Evolutionary conservation across 2,797 vertebrate species (phyloP), one percentile per base, ranked within the genome.

Genomic region (Onychomys arenicola): DNA sequence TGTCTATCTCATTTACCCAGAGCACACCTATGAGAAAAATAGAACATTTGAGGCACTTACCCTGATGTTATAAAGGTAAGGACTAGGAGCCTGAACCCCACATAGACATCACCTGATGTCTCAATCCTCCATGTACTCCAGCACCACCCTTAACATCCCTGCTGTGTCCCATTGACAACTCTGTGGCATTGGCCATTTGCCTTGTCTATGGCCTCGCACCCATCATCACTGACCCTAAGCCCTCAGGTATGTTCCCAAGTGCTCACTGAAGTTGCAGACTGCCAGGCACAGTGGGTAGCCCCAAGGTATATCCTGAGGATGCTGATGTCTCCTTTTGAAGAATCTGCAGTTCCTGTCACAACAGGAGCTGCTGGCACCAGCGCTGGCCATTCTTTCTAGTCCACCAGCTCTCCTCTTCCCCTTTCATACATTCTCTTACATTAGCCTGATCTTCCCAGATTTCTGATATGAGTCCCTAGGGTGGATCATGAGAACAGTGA

Each of bases 281-380:
- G 12, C 77, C 6, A 34, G 27, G 25, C 25, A 1, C 32, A 37
- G 73, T 40, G 19, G 34, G 13, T 10, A 9, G 27, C 27, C 21
- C 27, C 21, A 10, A 25, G 19, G 17, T 55, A 19, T 32, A 12
- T 32, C 27, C 2, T 0, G 16, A 43, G 11, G 4, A 0, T 9
- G 17, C n/a, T 59, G 21, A 65, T 23, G 19, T 83, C 34, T 37
- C 69, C 6, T 17, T 40, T 13, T 11, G 19, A 67, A 46, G 61
- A 85, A 14, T n/a, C n/a, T 52, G 29, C 4, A 73, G 29, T 21
- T 52, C 37, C 49, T 46, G 14, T 52, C 27, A 12, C 3, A 12
- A 57, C 32, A 69, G 55, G 67, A 83, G 4, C 69, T 83, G 29
- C 11, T 57, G 46, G n/a, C 61, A 63, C 6, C 25, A 17, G 2